These are phyloP conservation scores for Ciona savignyi DNA, from an alignment of 23 tunicate species.

Conservation along the genomic window DNA sequence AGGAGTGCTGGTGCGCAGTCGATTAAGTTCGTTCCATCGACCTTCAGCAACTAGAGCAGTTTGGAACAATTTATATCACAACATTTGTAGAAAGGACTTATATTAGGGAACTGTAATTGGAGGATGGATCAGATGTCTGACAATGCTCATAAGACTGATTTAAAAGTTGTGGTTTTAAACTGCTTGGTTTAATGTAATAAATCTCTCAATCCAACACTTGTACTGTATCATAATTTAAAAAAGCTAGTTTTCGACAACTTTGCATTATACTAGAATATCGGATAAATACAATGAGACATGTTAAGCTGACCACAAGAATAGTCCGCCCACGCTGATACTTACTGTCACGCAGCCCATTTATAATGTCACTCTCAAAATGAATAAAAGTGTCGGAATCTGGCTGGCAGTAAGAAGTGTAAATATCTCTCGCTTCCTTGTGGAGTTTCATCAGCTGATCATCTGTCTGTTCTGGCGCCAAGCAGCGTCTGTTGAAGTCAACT, in stretches of 20 bases:
- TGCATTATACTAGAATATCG: too few relatives aligned
- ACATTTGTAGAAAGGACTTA: background rate
- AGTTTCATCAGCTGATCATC: constrained; percentile 54
- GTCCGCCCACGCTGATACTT: too few relatives aligned
- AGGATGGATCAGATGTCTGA: too few relatives aligned
- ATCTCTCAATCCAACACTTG: too few relatives aligned
- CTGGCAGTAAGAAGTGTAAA: constrained; percentile 61
- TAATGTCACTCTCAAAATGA: constrained; percentile 53
- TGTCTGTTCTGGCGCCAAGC: constrained; percentile 71
- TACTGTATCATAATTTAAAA: too few relatives aligned
- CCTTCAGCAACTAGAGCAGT: constrained; percentile 60
- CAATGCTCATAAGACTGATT: too few relatives aligned
- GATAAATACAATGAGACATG: too few relatives aligned
- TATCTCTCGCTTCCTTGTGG: constrained; percentile 70
- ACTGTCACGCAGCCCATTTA: constrained; percentile 60
- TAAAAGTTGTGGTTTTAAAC: too few relatives aligned
- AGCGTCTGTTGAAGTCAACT: constrained; percentile 91
- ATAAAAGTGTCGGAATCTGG: constrained; percentile 56
- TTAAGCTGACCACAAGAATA: too few relatives aligned
- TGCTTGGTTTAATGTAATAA: too few relatives aligned
- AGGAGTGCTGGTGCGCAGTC: constrained; percentile 73
- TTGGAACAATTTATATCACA: background rate
- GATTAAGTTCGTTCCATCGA: constrained; percentile 35
- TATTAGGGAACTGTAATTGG: too few relatives aligned
- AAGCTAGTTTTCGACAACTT: too few relatives aligned